Evolutionary conservation across 2,888 invertebrate species (phyloP).

Genomic region (Eupithecia tripunctaria): DNA sequence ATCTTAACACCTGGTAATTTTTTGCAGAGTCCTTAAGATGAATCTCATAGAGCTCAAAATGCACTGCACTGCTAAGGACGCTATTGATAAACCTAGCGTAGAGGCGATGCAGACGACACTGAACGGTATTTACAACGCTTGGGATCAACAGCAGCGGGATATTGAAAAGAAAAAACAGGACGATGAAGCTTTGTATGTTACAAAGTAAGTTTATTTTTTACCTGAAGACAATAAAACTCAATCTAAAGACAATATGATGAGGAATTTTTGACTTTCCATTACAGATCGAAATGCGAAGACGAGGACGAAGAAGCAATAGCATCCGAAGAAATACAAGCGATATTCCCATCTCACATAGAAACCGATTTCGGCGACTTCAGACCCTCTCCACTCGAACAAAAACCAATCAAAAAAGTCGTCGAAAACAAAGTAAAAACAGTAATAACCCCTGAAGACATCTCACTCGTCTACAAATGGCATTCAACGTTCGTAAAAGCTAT

Average conservation of each 20-base stretch:
- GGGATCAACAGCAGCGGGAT: slow-evolving; percentile 90
- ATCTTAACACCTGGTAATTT: slow-evolving; percentile 8
- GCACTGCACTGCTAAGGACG: slow-evolving; percentile 83
- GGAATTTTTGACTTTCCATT: neutral
- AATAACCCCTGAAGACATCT: slow-evolving; percentile 83
- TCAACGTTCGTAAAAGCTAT: slow-evolving; percentile 83
- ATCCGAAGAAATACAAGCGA: slow-evolving; percentile 86
- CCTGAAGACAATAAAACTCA: too few species aligned
- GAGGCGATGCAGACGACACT: slow-evolving; percentile 82
- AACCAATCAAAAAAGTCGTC: slow-evolving; percentile 58
- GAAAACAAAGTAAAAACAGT: slow-evolving; percentile 62
- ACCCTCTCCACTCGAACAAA: slow-evolving; percentile 78
- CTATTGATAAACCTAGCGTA: slow-evolving; percentile 73
- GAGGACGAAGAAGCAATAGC: slow-evolving; percentile 88
- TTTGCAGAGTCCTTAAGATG: slow-evolving; percentile 86
- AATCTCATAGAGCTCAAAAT: slow-evolving; percentile 89
- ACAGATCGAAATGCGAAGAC: slow-evolving; percentile 86
- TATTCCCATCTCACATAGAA: slow-evolving; percentile 89
- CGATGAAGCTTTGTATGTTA: slow-evolving; percentile 90
- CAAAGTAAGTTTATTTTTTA: slow-evolving; percentile 76
- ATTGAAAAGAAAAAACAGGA: slow-evolving; percentile 87
- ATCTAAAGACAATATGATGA: too few species aligned
- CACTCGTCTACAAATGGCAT: slow-evolving; percentile 86
- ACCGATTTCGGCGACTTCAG: slow-evolving; percentile 89
- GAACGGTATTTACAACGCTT: slow-evolving; percentile 86